Conservation (phyloP, 2,797 vertebrate genomes). For the Sebastiscus tertius region DNA sequence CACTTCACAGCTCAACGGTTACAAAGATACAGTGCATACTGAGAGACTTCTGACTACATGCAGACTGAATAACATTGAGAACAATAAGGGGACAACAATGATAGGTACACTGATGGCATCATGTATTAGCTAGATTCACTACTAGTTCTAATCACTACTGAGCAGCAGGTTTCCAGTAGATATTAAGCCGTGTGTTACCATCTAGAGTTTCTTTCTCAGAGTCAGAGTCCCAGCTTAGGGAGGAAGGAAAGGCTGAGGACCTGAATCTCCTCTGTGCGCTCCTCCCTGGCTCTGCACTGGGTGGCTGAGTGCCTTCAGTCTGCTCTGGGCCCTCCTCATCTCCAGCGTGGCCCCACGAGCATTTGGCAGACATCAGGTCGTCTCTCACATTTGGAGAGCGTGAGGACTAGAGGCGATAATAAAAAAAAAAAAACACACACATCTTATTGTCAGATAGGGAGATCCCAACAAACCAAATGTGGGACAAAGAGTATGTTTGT, state of each 20-base stretch:
- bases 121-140: not conserved
- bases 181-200: conserved; percentile 66
- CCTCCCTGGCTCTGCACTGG: conserved; percentile 61
- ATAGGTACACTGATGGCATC: conserved; percentile 6
- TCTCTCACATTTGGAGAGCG: conserved; percentile 67
- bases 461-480: too few species aligned
- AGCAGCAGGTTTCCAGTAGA: conserved; percentile 11
- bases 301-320: conserved; percentile 39
- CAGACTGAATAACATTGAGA: conserved; percentile 54
- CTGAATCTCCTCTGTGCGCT: conserved; percentile 72
- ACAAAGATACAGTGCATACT: conserved; percentile 31
- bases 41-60: conserved; percentile 52
- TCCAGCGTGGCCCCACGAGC: conserved; percentile 44
- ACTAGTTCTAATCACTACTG: not conserved
- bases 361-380: conserved; percentile 51
- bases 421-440: not conserved
- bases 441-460: not conserved
- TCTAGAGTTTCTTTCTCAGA: conserved; percentile 84
- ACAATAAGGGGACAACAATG: conserved; percentile 42
- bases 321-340: conserved; percentile 52
- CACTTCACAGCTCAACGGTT: conserved; percentile 66
- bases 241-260: conserved; percentile 84
- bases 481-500: too few species aligned
- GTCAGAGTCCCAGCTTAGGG: conserved; percentile 87
- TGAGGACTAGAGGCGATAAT: conserved; percentile 53